phyloP scores from a whole-genome alignment of 1,140 invertebrate genomes.

The Zaprionus davidi region DNA sequence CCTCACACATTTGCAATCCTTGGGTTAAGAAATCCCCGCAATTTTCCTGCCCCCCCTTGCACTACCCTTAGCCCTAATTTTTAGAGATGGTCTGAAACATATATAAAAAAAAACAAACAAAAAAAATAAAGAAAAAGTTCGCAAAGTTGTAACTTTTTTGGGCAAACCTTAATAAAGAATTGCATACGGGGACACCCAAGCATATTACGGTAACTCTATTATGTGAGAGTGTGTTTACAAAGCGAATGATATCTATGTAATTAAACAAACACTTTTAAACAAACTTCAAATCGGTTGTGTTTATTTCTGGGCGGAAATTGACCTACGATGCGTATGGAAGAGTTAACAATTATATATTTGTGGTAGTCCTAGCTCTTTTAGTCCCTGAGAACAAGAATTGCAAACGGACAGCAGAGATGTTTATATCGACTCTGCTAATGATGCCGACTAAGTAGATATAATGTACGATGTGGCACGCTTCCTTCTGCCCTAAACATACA shows the following conservation, averaged over 20 bases:
- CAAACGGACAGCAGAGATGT: too few relatives aligned
- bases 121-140: constrained; percentile 6
- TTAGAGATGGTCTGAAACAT: constrained; percentile 46
- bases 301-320: not conserved
- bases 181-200: constrained; percentile 22
- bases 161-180: constrained; percentile 24
- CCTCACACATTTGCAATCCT: not conserved
- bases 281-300: constrained; percentile 2
- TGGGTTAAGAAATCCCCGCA: not conserved
- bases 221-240: constrained; percentile 39
- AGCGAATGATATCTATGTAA: constrained; percentile 57
- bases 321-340: too few relatives aligned
- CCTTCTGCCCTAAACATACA: too few relatives aligned
- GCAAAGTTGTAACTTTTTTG: constrained; percentile 22
- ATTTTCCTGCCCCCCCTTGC: constrained; percentile 1
- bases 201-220: constrained; percentile 14
- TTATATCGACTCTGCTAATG: too few relatives aligned
- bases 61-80: constrained; percentile 26
- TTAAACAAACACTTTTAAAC: constrained; percentile 57
- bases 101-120: not conserved
- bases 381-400: too few relatives aligned
- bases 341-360: not conserved
- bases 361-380: too few relatives aligned
- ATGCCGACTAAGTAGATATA: too few relatives aligned
- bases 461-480: too few relatives aligned